Evolutionary conservation across 2,888 invertebrate species (phyloP).

Genomic region (Drosophila nigricruria): DNA sequence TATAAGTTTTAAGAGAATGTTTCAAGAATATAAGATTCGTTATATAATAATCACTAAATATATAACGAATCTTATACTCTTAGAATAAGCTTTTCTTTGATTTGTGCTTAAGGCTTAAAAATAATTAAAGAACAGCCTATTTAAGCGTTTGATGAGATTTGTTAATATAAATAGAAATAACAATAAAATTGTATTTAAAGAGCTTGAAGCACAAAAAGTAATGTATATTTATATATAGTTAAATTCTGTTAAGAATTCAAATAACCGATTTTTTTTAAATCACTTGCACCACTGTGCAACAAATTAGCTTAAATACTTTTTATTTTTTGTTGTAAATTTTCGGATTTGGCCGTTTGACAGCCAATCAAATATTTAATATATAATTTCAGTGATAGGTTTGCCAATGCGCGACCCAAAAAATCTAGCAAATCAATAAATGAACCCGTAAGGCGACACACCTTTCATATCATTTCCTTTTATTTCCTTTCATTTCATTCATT

Average conservation of each 20-base stretch:
- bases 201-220: too few species aligned
- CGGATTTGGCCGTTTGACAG: slow-evolving; percentile 35
- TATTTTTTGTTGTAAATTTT: slow-evolving; percentile 32
- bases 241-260: neutral
- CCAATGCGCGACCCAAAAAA: slow-evolving; percentile 20
- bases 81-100: too few species aligned
- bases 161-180: too few species aligned
- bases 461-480: slow-evolving; percentile 26
- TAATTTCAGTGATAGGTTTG: slow-evolving; percentile 69
- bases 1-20: too few species aligned
- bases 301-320: slow-evolving; percentile 20
- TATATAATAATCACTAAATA: too few species aligned
- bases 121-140: too few species aligned
- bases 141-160: too few species aligned
- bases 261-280: neutral
- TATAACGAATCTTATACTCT: too few species aligned
- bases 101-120: too few species aligned
- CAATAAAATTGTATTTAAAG: too few species aligned
- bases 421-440: slow-evolving; percentile 47
- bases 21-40: too few species aligned
- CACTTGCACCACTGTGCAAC: slow-evolving; percentile 35
- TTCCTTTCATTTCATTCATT: slow-evolving; percentile 13
- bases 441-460: slow-evolving; percentile 46
- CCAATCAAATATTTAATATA: slow-evolving; percentile 57
- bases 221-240: too few species aligned